Conservation (phyloP, 2,888 invertebrate genomes). For the Schizotus pectinicornis region DNA sequence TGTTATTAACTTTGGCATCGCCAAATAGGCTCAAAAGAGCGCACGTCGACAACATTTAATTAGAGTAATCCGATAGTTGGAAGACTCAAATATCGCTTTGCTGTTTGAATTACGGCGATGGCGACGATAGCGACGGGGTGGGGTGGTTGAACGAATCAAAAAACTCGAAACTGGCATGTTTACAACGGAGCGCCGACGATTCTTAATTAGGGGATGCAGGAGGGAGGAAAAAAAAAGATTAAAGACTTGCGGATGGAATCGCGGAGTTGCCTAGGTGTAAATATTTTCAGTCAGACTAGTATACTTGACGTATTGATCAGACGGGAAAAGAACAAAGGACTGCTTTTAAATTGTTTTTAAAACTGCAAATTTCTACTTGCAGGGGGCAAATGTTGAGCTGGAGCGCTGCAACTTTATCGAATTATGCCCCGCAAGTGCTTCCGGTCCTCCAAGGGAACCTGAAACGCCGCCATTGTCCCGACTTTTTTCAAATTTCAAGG, state of each 20-base stretch:
- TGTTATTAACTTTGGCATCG: constrained; percentile 17
- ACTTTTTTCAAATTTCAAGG: too few species aligned
- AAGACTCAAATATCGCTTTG: constrained; percentile 11
- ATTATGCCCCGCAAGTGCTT: too few species aligned
- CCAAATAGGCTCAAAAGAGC: constrained; percentile 17
- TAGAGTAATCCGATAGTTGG: constrained; percentile 16
- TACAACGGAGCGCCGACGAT: too few species aligned
- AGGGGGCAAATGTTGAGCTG: too few species aligned
- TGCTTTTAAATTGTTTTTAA: constrained; percentile 34
- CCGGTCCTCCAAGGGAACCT: too few species aligned
- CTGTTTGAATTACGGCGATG: constrained; percentile 6
- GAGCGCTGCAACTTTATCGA: too few species aligned
- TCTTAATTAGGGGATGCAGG: too few species aligned
- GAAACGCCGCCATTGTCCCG: too few species aligned
- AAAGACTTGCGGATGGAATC: constrained; percentile 18
- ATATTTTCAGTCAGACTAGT: constrained; percentile 37
- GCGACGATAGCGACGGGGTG: neutral
- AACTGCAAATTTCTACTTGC: constrained; percentile 18
- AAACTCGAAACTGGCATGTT: neutral
- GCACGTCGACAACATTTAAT: constrained; percentile 9
- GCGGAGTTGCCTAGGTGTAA: constrained; percentile 27
- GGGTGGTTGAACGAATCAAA: neutral
- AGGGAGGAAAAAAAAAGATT: neutral
- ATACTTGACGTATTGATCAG: constrained; percentile 33
- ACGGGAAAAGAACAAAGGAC: constrained; percentile 35